Evolutionary conservation across 2,113 vertebrate species (phyloP), one percentile per base, ranked within the genome.

Genomic region (Probosciger aterrimus): DNA sequence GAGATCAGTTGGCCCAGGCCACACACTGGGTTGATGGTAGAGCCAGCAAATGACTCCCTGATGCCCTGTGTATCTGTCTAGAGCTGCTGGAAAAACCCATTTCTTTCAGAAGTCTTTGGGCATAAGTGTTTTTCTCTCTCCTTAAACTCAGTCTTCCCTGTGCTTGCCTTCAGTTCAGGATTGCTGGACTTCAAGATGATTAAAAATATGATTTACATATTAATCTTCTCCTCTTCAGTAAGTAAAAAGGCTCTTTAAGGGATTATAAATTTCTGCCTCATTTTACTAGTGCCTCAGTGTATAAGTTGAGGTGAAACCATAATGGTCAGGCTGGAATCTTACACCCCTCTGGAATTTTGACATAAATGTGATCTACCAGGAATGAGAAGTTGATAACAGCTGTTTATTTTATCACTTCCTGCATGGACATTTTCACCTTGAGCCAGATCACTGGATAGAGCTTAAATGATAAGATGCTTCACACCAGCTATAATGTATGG

Each of bases 401-500:
- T 49, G 6, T 46, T 50, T 33, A 7, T 47, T 86, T 82, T 43
- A 20, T 10, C 27, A 10, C 43, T 57, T 47, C 9, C 6, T 41
- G 11, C 10, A 4, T 18, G 37, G 33, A 14, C 6, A 4, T 23
- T 69, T 52, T 46, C 18, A 12, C 47, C 12, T 9, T 20, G 28
- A 6, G 18, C 0, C 4, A 33, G 41, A 22, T 27, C 43, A 31
- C 50, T 23, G 37, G 8, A 4, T 16, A 37, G 28, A 50, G 47
- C 23, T 39, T 49, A 23, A 44, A 23, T 13, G 14, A 43, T 5
- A 22, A 68, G 31, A 23, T n/a, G 23, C 33, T 84, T 43, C 31
- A 37, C 22, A 12, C n/a, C 14, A 31, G 9, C 43, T 18, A 0
- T 11, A 43, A 30, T 37, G 10, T 65, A 9, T 2, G 47, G 16